Percentiles rank a stretch among this genome's conserved stretches.
Conservation (phyloP, 2,888 invertebrate genomes). For the Exephanes ischioxanthus region DNA sequence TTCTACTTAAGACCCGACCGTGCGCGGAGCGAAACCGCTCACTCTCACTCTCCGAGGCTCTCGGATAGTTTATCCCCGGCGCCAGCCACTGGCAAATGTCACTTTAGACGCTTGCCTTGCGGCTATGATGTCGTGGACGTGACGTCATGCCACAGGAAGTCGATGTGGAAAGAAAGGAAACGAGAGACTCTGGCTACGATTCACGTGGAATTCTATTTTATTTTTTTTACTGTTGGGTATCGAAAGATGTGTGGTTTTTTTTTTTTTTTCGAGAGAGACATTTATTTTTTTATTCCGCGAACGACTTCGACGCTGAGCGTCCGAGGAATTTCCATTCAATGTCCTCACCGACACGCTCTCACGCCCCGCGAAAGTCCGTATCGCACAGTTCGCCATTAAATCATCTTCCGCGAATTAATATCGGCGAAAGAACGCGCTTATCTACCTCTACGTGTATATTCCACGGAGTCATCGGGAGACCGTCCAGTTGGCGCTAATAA, state of each 20-base stretch:
- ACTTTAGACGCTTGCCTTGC: not conserved
- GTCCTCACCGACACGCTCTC: slow-evolving; percentile 16
- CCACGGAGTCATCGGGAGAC: not conserved
- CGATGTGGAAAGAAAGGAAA: slow-evolving; percentile 43
- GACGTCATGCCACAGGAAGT: slow-evolving; percentile 48
- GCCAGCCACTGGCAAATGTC: slow-evolving; percentile 55
- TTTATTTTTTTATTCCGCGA: not conserved
- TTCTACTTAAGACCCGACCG: slow-evolving; percentile 5
- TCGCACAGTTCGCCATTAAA: slow-evolving; percentile 1
- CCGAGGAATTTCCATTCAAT: slow-evolving; percentile 1
- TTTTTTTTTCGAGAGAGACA: not conserved
- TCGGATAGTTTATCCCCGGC: slow-evolving; percentile 49
- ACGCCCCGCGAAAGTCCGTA: slow-evolving; percentile 17
- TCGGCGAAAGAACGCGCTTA: not conserved
- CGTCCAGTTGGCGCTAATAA: not conserved
- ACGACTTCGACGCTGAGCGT: not conserved
- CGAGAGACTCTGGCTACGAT: slow-evolving; percentile 10
- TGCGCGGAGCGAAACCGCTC: slow-evolving; percentile 25
- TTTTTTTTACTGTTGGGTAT: not conserved
- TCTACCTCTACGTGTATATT: not conserved
- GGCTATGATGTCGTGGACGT: slow-evolving; percentile 13
- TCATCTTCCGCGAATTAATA: not conserved
- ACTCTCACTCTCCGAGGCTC: slow-evolving; percentile 51
- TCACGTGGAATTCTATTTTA: not conserved
- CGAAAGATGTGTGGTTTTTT: not conserved